Conservation (phyloP, 2,797 vertebrate species). For the Phalanger gymnotis region DNA sequence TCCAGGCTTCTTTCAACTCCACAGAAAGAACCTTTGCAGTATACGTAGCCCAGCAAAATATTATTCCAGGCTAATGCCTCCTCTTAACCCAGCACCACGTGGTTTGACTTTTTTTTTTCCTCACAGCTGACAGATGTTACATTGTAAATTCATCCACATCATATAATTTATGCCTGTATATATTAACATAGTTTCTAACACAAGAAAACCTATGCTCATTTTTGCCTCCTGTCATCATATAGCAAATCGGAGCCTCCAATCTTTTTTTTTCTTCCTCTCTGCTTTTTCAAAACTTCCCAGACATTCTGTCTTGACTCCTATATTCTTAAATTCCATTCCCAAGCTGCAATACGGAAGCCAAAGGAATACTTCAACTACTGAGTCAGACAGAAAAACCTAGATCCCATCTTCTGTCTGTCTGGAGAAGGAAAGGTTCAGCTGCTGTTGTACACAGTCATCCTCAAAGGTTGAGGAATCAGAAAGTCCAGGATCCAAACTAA, state of each 20-base stretch:
- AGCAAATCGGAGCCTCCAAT: background rate
- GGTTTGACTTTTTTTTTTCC: slow-evolving; percentile 68
- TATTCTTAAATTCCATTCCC: slow-evolving; percentile 33
- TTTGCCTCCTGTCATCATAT: background rate
- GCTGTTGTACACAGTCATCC: too few relatives aligned
- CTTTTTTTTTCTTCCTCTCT: background rate
- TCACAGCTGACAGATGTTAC: slow-evolving; percentile 71
- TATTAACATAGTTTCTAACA: slow-evolving; percentile 57
- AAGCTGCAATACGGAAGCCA: background rate
- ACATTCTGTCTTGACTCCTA: background rate
- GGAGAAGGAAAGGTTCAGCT: background rate
- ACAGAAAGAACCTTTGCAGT: slow-evolving; percentile 29
- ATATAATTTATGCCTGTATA: slow-evolving; percentile 59
- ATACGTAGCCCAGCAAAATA: slow-evolving; percentile 66
- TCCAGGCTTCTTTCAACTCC: background rate
- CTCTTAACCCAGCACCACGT: slow-evolving; percentile 62
- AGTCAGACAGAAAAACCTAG: background rate
- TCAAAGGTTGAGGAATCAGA: background rate
- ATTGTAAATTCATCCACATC: slow-evolving; percentile 61
- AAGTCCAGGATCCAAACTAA: background rate
- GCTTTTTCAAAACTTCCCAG: background rate
- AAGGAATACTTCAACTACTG: background rate
- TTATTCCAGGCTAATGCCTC: slow-evolving; percentile 71
- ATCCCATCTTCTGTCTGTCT: background rate
- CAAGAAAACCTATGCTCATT: background rate